A percentile compares a stretch with the other conserved stretches of the same genome.
phyloP scores from a whole-genome alignment of 2,888 invertebrate genomes.

The Rhimphoctona megacephalus region DNA sequence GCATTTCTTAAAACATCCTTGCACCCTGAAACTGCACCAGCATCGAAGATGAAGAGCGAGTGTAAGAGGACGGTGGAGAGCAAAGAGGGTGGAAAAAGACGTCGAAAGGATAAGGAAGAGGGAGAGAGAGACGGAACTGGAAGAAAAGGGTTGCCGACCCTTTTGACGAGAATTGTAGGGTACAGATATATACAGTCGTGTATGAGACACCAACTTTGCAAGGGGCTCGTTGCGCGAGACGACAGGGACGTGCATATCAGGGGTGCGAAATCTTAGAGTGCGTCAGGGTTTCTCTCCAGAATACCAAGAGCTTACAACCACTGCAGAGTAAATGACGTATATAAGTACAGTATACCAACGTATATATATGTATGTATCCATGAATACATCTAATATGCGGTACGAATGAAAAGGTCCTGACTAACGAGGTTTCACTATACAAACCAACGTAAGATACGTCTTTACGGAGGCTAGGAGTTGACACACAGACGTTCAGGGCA shows the following conservation, averaged over 20 bases:
- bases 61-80: constrained; percentile 58
- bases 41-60: constrained; percentile 73
- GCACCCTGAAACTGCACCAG: constrained; percentile 76
- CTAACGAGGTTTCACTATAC: background rate
- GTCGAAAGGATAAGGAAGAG: constrained; percentile 45
- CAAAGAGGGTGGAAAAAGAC: constrained; percentile 52
- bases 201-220: constrained; percentile 52
- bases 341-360: constrained; percentile 53
- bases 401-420: background rate
- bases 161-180: constrained; percentile 65
- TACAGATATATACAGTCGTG: constrained; percentile 37
- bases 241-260: constrained; percentile 77
- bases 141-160: constrained; percentile 66
- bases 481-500: constrained; percentile 53
- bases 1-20: constrained; percentile 82
- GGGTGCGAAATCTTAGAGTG: constrained; percentile 82
- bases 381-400: background rate
- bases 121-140: constrained; percentile 34
- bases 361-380: constrained; percentile 12
- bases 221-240: constrained; percentile 70
- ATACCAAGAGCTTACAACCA: constrained; percentile 52
- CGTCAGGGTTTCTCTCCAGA: constrained; percentile 51
- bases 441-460: constrained; percentile 23
- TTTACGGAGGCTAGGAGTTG: constrained; percentile 10
- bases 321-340: constrained; percentile 75